Conservation (phyloP, 2,888 invertebrate genomes). For the Melikaiella ostensackeni region DNA sequence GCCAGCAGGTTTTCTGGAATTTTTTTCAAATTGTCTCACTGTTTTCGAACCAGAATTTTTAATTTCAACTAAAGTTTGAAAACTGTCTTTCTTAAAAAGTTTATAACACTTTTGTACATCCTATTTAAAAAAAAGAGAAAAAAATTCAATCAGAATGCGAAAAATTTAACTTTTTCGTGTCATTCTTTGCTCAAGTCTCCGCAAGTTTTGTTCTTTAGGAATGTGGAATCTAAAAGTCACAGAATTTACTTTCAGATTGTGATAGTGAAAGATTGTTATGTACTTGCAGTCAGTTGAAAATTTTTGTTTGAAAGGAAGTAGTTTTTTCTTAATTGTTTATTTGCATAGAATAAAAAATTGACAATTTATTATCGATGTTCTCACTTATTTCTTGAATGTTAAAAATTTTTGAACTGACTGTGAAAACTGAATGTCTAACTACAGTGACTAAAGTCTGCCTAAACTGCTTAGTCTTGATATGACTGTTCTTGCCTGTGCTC, state of each 20-base stretch:
- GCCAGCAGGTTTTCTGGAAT: conserved; percentile 14
- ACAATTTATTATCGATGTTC: neutral
- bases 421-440: conserved; percentile 30
- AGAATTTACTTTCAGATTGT: conserved; percentile 19
- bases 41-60: neutral
- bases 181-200: conserved; percentile 34
- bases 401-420: conserved; percentile 21
- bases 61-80: neutral
- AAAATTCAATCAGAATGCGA: neutral
- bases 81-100: neutral
- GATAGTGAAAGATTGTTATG: conserved; percentile 19
- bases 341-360: neutral
- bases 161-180: conserved; percentile 14
- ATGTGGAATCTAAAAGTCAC: conserved; percentile 18
- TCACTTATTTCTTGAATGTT: neutral
- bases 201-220: conserved; percentile 7
- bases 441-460: conserved; percentile 42
- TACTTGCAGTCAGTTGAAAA: conserved; percentile 21
- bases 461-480: conserved; percentile 10
- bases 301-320: neutral
- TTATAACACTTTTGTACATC: neutral
- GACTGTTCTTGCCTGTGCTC: conserved; percentile 40
- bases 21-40: neutral
- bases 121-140: too few species aligned
- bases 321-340: neutral